Conservation (phyloP, 2,888 invertebrate genomes). For the Cotesia congregata region DNA sequence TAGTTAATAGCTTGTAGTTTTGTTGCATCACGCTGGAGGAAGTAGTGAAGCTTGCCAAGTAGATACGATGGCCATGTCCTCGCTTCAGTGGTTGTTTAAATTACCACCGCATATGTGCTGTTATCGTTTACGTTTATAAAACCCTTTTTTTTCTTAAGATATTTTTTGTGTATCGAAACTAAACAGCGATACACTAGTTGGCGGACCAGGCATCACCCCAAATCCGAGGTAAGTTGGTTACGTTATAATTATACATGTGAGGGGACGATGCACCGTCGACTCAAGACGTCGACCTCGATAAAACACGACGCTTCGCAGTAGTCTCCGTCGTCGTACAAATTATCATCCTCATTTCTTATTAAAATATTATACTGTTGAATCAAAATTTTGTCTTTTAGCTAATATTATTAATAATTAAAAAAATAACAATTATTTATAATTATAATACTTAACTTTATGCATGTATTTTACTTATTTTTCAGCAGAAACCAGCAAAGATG, state of each 20-base stretch:
- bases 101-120: constrained; percentile 5
- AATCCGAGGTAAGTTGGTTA: constrained; percentile 43
- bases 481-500: neutral
- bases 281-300: constrained; percentile 45
- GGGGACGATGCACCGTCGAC: constrained; percentile 44
- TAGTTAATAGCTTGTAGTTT: constrained; percentile 6
- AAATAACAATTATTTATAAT: neutral
- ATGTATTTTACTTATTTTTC: neutral
- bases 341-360: neutral
- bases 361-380: neutral
- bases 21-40: constrained; percentile 7
- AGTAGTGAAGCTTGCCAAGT: constrained; percentile 8
- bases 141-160: neutral
- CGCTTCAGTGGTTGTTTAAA: constrained; percentile 17
- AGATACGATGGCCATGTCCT: constrained; percentile 2
- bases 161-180: constrained; percentile 22
- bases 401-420: neutral
- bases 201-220: constrained; percentile 21
- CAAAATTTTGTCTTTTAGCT: neutral
- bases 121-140: constrained; percentile 9
- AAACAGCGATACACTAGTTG: constrained; percentile 16
- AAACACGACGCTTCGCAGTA: constrained; percentile 28
- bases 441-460: neutral
- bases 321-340: neutral
- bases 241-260: constrained; percentile 44